phyloP scores from a whole-genome alignment of 1,140 invertebrate species.

The Aphelenchoides fujianensis region DNA sequence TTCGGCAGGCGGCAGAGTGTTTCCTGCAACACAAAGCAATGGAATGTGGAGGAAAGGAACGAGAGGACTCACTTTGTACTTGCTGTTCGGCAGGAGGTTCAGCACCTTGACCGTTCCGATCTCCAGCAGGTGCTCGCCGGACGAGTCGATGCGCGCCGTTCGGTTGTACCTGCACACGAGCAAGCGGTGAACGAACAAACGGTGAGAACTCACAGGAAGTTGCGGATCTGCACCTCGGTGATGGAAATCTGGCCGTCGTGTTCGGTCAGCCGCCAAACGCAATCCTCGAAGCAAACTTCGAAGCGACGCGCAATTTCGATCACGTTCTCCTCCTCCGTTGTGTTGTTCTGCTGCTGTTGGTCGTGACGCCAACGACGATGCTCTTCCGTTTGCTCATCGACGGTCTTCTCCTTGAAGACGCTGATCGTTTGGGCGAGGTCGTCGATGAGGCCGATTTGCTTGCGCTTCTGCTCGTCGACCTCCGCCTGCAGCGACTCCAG shows the following conservation, averaged over 20 bases:
- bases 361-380: slow-evolving; percentile 18
- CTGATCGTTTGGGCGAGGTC: slow-evolving; percentile 83
- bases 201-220: slow-evolving; percentile 86
- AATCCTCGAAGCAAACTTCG: slow-evolving; percentile 97
- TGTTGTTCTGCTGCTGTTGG: slow-evolving; percentile 23
- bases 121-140: slow-evolving; percentile 91
- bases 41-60: too few species aligned
- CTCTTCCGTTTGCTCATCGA: slow-evolving; percentile 63
- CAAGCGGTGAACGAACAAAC: too few species aligned
- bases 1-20: slow-evolving; percentile 44
- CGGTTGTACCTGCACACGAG: slow-evolving; percentile 90
- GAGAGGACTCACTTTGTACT: slow-evolving; percentile 71
- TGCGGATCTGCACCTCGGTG: slow-evolving; percentile 87
- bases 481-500: slow-evolving; percentile 59
- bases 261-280: slow-evolving; percentile 95
- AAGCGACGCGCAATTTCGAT: slow-evolving; percentile 77
- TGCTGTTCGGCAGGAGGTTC: slow-evolving; percentile 87
- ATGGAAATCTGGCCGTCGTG: slow-evolving; percentile 94
- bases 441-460: slow-evolving; percentile 78
- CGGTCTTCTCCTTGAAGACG: slow-evolving; percentile 80
- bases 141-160: slow-evolving; percentile 91
- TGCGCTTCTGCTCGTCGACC: slow-evolving; percentile 85
- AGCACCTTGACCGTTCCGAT: slow-evolving; percentile 92
- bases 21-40: too few species aligned
- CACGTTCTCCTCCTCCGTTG: slow-evolving; percentile 63